Percentiles rank a stretch among this genome's conserved stretches.
These are phyloP conservation scores for Pseudorasbora parva DNA, from an alignment of 2,113 vertebrate genomes.

Conservation along the genomic window DNA sequence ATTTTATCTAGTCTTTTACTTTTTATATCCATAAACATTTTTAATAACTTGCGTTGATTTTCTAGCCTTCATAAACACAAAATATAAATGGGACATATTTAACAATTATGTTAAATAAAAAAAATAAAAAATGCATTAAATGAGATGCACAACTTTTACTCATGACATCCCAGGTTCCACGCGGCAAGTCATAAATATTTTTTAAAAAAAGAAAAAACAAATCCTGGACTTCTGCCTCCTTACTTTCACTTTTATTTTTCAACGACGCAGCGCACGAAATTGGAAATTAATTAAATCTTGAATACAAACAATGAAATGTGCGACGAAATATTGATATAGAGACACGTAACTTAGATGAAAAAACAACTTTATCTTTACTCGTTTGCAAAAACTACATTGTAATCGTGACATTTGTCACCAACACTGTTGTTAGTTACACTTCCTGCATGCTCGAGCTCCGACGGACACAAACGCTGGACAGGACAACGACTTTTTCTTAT, in stretches of 20 bases:
- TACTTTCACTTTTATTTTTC: slow-evolving; percentile 50
- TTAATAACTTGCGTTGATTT: neutral
- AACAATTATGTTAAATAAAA: neutral
- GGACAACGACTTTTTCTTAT: neutral
- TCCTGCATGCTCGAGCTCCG: slow-evolving; percentile 34
- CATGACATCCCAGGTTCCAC: neutral
- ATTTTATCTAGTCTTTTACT: neutral
- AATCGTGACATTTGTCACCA: neutral
- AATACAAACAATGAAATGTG: neutral
- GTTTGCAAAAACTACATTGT: neutral
- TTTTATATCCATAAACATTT: neutral
- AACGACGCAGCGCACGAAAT: neutral
- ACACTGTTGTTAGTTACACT: slow-evolving; percentile 36
- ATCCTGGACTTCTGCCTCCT: neutral
- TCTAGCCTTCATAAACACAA: too few species aligned
- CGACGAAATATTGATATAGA: neutral
- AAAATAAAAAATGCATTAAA: neutral
- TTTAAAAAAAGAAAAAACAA: neutral
- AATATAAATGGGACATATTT: neutral
- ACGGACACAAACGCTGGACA: neutral
- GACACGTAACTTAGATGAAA: neutral
- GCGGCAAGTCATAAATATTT: neutral
- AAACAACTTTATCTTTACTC: too few species aligned
- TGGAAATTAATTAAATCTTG: neutral
- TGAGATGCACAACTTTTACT: neutral